These are phyloP conservation scores for Opisthocomus hoazin DNA, from an alignment of 2,113 vertebrate genomes.

Conservation along the genomic window DNA sequence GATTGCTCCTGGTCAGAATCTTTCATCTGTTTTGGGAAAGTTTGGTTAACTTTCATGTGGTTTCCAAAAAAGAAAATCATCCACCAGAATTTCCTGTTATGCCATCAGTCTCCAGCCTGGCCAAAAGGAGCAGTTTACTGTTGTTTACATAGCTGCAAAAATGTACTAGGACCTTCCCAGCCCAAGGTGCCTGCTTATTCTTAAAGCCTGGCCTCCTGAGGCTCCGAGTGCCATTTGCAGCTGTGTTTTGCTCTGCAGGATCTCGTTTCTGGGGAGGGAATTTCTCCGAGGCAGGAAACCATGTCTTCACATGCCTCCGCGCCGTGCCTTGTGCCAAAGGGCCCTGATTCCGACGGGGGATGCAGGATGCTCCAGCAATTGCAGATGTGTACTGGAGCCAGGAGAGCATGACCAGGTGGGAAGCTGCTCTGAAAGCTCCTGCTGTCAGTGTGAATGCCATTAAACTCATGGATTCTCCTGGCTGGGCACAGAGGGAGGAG, in stretches of 20 bases:
- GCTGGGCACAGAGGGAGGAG: background rate
- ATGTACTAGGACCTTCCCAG: conserved; percentile 49
- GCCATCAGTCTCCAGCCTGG: conserved; percentile 19
- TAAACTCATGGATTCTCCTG: background rate
- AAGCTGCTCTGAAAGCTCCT: background rate
- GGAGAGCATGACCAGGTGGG: rapidly evolving
- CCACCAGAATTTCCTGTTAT: conserved; percentile 66
- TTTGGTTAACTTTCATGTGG: conserved; percentile 64
- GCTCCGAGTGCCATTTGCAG: conserved; percentile 37
- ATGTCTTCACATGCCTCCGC: background rate
- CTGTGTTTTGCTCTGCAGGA: conserved; percentile 54
- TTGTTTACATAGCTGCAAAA: conserved; percentile 66
- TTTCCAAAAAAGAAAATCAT: conserved; percentile 58
- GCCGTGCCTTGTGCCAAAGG: background rate
- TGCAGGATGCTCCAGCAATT: background rate
- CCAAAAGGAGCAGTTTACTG: conserved; percentile 56
- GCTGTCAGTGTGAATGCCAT: rapidly evolving
- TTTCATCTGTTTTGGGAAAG: conserved; percentile 62
- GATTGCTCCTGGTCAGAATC: conserved; percentile 36
- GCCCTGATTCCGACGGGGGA: background rate
- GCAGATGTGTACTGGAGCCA: background rate
- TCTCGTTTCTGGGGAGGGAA: conserved; percentile 48
- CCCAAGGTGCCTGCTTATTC: conserved; percentile 60
- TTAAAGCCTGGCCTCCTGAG: conserved; percentile 27
- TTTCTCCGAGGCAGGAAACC: conserved; percentile 42